Evolutionary conservation across 2,888 invertebrate species (phyloP).

Genomic region (Rotaria socialis): DNA sequence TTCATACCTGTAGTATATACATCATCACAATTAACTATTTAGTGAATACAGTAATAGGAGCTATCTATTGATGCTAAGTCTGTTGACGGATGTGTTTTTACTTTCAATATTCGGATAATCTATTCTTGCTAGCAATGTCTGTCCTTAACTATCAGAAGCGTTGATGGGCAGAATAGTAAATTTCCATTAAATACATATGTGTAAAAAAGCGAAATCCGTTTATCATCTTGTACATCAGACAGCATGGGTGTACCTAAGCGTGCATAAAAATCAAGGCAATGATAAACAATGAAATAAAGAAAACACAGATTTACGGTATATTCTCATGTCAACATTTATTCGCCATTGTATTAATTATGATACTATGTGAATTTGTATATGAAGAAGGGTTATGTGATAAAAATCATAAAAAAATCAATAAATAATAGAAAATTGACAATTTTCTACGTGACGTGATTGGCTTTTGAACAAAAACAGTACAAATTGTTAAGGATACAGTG

Average conservation of each 20-base stretch:
- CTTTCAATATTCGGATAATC: not conserved
- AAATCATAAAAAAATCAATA: not conserved
- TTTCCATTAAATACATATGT: not conserved
- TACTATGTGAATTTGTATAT: not conserved
- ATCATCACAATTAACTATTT: not conserved
- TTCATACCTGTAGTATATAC: not conserved
- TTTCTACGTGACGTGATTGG: not conserved
- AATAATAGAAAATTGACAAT: not conserved
- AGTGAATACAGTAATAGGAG: not conserved
- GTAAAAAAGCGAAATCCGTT: not conserved
- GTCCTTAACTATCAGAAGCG: not conserved
- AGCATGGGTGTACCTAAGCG: not conserved
- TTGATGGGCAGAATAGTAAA: not conserved
- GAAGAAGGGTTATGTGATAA: not conserved
- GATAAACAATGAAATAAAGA: not conserved
- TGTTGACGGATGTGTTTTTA: not conserved
- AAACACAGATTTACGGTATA: not conserved
- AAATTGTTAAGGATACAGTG: not conserved
- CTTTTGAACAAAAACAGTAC: not conserved
- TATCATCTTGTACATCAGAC: not conserved
- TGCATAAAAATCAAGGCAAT: not conserved
- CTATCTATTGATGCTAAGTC: conserved; percentile 6
- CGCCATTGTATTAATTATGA: not conserved
- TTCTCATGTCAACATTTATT: not conserved
- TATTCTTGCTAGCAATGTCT: conserved; percentile 17